Evolutionary conservation across 2,113 vertebrate species (phyloP).

Genomic region (Calyptomena viridis): DNA sequence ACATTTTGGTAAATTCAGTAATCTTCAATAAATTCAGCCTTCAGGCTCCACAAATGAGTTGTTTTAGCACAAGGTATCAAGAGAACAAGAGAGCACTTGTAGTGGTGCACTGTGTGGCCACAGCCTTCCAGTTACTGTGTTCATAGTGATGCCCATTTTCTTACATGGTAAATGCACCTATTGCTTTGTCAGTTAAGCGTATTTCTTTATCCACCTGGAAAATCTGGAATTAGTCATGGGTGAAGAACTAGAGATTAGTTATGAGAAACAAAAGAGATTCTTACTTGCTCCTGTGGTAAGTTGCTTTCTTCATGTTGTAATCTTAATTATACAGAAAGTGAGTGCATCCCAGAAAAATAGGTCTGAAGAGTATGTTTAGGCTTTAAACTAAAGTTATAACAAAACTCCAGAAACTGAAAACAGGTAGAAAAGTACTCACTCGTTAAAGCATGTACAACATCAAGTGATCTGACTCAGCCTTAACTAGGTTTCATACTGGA

Average conservation of each 20-base stretch:
- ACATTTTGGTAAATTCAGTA: neutral
- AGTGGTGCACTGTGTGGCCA: neutral
- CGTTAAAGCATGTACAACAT: neutral
- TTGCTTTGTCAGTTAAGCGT: neutral
- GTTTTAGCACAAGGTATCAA: neutral
- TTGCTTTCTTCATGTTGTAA: neutral
- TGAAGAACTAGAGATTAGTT: neutral
- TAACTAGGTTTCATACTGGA: neutral
- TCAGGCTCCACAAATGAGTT: neutral
- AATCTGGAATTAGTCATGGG: neutral
- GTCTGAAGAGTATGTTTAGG: neutral
- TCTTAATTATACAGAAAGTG: neutral
- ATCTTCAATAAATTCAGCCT: neutral
- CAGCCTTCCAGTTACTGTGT: neutral
- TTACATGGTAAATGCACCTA: neutral
- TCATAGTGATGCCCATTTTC: neutral
- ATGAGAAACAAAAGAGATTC: neutral
- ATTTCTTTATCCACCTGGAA: neutral
- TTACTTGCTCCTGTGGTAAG: neutral
- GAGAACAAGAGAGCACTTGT: neutral
- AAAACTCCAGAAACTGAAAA: neutral
- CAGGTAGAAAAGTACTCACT: neutral
- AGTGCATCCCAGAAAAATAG: neutral
- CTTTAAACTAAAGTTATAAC: neutral
- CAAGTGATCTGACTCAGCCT: neutral